Percentiles rank a stretch among this genome's conserved stretches.
Conservation (phyloP, 2,113 vertebrate genomes). For the Sinocyclocheilus anshuiensis region DNA sequence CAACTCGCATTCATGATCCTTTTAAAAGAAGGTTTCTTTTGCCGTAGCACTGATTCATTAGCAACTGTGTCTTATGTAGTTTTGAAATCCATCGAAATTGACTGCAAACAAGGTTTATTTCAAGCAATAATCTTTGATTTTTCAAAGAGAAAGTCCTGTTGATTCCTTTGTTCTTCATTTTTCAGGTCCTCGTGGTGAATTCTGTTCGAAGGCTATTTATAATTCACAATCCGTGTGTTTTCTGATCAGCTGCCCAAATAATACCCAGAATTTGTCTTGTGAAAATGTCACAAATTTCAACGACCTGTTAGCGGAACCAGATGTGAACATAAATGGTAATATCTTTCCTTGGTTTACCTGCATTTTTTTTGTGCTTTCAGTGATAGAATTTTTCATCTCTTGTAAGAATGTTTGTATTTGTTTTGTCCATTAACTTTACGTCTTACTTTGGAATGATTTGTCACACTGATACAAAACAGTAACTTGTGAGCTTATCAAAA, state of each 20-base stretch:
- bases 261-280: slow-evolving; percentile 11
- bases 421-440: neutral
- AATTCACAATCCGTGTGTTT: neutral
- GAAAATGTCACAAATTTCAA: neutral
- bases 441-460: neutral
- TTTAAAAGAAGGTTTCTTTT: neutral
- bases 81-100: neutral
- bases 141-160: neutral
- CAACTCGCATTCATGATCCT: neutral
- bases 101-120: neutral
- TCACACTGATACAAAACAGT: neutral
- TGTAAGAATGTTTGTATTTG: neutral
- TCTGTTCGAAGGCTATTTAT: neutral
- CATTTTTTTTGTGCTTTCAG: neutral
- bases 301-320: neutral
- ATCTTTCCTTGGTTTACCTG: neutral
- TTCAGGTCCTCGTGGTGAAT: neutral
- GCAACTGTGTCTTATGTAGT: neutral
- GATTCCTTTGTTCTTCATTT: neutral
- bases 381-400: neutral
- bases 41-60: neutral
- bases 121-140: neutral
- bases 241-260: slow-evolving; percentile 34
- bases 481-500: neutral
- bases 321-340: neutral